phyloP scores from a whole-genome alignment of 1,140 invertebrate species.

The Meloidogyne hapla region DNA sequence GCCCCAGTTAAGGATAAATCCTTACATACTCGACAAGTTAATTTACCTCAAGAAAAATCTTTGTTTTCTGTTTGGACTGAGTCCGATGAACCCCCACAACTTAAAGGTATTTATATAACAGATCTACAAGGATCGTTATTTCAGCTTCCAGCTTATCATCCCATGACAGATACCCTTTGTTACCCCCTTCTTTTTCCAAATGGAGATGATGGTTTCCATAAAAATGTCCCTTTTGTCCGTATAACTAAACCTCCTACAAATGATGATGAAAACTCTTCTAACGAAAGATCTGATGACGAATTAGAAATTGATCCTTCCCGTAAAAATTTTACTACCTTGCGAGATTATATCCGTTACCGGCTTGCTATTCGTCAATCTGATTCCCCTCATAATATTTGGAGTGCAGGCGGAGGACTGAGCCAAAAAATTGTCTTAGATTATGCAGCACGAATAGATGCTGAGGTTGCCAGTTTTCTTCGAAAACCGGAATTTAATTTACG shows the following conservation, averaged over 20 bases:
- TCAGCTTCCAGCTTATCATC: no score
- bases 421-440: conserved; percentile 3
- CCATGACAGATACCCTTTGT: neutral
- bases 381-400: conserved; percentile 5
- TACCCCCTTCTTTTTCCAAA: neutral
- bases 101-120: no score
- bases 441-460: neutral
- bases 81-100: no score
- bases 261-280: neutral
- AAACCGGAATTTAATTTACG: neutral
- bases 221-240: neutral
- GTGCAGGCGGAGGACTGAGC: neutral
- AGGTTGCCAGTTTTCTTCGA: neutral
- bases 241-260: neutral
- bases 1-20: no score
- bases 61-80: no score
- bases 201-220: neutral
- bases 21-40: no score
- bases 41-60: no score
- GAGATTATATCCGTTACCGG: neutral
- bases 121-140: no score
- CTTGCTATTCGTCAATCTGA: neutral
- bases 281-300: neutral
- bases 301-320: neutral
- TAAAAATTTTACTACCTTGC: neutral